Base-by-base conservation (phyloP, 1,140 invertebrate genomes). In the Apis dorsata region DNA sequence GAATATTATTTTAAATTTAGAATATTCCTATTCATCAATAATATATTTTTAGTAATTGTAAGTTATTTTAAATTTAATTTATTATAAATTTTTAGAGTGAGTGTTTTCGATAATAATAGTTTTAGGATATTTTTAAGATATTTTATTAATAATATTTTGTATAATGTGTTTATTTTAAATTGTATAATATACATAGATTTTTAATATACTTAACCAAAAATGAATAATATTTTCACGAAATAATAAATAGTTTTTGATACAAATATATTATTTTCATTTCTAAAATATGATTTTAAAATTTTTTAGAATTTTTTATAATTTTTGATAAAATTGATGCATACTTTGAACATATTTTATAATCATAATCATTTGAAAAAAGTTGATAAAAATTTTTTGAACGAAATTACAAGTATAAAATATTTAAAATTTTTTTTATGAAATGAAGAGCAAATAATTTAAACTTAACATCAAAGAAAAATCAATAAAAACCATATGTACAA, bases 401-500 rank as follows among this genome's bases (percentile, higher is more conserved):
- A 21, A 49, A 53, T 28, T 57, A 24, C 7, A 68, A 65, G 12
- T 5, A 62, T 2, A 15, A 65, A 53, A 17, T 10, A 11, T 10
- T 9, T 51, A 15, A 8, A 28, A 1, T 19, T 44, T 62, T 19
- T 49, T 66, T 15, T 51, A n/a, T 0, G 8, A 55, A 72, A 86
- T 66, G n/a, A 57, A 13, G 57, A 2, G 10, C 17, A n/a, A 71
- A 28, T 49, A 55, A 83, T 83, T 70, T 24, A 62, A 82, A 77
- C 19, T 44, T 60, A 70, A 68, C 21, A 24, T 51, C 19, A 53
- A 19, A 34, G 55, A 51, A 75, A 73, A 76, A 91, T 91, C 90
- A 90, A 92, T 92, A 91, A 88, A 90, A 90, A 85, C 57, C 80
- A 86, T 71, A 79, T 76, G 83, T 86, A 86, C 34, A 74, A 55